Percentiles rank a stretch among this genome's conserved stretches.
Evolutionary conservation across 1,140 invertebrate species (phyloP).

Genomic region (Scylla paramamosain): DNA sequence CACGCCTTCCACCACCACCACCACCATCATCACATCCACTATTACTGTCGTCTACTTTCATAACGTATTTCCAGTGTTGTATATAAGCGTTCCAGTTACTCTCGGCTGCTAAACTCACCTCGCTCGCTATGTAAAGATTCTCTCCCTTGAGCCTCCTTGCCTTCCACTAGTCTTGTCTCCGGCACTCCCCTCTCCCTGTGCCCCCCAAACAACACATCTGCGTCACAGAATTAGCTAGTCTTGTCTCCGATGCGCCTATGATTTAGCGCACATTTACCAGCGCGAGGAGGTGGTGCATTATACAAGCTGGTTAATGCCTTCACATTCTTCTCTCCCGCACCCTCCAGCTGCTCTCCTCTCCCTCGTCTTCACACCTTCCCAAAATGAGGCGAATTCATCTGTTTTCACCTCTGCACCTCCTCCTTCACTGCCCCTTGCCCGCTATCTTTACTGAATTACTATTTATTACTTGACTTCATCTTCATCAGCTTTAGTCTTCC

Average conservation of each 20-base stretch:
- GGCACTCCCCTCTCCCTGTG: neutral
- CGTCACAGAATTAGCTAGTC: constrained; percentile 36
- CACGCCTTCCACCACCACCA: neutral
- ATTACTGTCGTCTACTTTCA: neutral
- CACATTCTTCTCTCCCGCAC: constrained; percentile 49
- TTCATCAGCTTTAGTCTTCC: neutral
- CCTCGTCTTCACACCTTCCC: constrained; percentile 36
- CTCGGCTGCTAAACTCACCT: neutral
- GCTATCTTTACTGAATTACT: neutral
- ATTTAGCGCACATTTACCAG: constrained; percentile 47
- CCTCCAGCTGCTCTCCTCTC: constrained; percentile 23
- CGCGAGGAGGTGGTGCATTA: constrained; percentile 41
- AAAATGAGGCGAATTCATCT: neutral
- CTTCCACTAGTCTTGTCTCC: neutral
- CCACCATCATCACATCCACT: neutral
- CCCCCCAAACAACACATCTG: constrained; percentile 27
- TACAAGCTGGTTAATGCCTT: constrained; percentile 55
- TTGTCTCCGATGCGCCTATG: constrained; percentile 44
- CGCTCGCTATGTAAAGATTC: neutral
- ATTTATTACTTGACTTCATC: neutral
- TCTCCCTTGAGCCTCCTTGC: neutral
- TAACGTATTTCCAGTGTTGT: neutral
- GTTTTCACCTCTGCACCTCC: neutral
- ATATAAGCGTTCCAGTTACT: no score
- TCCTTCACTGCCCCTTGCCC: neutral